Conservation (phyloP, 2,113 vertebrate species). For the Oreochromis tanganicae region DNA sequence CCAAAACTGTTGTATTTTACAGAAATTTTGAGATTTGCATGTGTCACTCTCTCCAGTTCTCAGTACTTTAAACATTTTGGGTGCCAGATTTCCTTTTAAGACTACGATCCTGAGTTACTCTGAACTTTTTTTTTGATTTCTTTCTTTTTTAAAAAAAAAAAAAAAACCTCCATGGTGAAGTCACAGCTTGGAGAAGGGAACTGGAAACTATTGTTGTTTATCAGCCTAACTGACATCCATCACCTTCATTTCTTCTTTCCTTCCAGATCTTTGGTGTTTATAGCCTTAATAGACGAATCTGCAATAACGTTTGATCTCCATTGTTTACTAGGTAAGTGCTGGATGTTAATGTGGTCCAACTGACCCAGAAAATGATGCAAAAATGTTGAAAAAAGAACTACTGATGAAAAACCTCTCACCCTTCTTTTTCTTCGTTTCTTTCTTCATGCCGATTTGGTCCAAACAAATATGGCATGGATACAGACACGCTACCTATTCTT, state of each 20-base stretch:
- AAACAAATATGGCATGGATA: not conserved
- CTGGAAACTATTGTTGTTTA: conserved; percentile 57
- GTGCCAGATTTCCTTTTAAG: conserved; percentile 44
- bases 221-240: conserved; percentile 53
- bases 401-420: not conserved
- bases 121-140: conserved; percentile 6
- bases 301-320: not conserved
- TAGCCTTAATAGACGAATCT: not conserved
- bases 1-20: conserved; percentile 14
- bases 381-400: not conserved
- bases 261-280: conserved; percentile 33
- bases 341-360: not conserved
- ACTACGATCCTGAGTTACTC: conserved; percentile 37
- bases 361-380: not conserved
- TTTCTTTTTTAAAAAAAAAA: not conserved
- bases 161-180: conserved; percentile 41
- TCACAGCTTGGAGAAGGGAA: conserved; percentile 51
- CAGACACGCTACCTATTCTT: not conserved
- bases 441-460: not conserved
- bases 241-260: conserved; percentile 21
- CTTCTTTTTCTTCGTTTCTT: not conserved
- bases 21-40: not conserved
- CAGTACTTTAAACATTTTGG: conserved; percentile 27
- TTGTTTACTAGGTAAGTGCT: not conserved
- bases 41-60: conserved; percentile 41